Evolutionary conservation across 2,113 vertebrate species (phyloP).

Genomic region (Onychostruthus taczanowskii): DNA sequence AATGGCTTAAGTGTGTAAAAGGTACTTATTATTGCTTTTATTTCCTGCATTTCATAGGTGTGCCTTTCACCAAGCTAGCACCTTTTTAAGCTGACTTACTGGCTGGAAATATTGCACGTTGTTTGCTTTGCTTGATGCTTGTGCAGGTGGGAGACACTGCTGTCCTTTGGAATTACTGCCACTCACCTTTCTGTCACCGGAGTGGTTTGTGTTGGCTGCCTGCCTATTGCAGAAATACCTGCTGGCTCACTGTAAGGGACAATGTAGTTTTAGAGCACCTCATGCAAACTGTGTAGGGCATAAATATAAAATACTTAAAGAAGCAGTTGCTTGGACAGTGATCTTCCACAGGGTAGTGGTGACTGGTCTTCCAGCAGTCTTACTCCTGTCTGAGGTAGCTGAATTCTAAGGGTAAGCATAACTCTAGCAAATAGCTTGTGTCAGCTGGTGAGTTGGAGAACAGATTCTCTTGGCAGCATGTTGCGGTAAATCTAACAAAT

Average conservation of each 20-base stretch:
- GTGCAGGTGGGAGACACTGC: background rate
- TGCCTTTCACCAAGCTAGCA: background rate
- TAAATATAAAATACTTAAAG: background rate
- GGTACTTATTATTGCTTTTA: background rate
- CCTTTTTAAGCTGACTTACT: background rate
- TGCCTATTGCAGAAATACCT: background rate
- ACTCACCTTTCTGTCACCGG: background rate
- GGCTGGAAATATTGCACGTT: background rate
- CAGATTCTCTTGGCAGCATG: background rate
- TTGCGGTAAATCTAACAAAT: fast-evolving
- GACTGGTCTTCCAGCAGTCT: background rate
- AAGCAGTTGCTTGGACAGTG: background rate
- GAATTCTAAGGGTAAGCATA: background rate
- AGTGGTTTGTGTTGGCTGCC: background rate
- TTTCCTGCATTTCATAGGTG: background rate
- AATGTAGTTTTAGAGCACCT: background rate
- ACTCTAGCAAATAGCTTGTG: background rate
- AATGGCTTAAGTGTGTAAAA: background rate
- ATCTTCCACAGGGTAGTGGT: background rate
- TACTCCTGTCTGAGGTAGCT: background rate
- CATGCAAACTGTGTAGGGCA: background rate
- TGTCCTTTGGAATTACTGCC: background rate
- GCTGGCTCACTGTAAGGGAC: background rate
- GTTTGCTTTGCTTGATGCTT: background rate
- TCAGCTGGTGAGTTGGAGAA: background rate